Evolutionary conservation across 2,113 vertebrate genomes (phyloP).

Genomic region (Sceloporus tristichus): DNA sequence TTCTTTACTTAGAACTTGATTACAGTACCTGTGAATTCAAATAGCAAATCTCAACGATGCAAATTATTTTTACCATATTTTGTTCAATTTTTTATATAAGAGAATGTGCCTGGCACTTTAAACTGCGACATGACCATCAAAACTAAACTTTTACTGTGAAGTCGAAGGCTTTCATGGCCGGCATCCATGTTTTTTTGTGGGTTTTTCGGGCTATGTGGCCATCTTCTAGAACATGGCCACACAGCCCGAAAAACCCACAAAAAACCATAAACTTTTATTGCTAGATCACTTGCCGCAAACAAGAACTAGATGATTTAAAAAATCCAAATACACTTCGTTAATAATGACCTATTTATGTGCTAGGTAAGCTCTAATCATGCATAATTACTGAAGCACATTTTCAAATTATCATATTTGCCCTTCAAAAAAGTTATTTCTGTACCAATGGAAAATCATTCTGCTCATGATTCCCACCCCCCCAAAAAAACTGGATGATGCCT

Average conservation of each 20-base stretch:
- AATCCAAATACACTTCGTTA: too few relatives aligned
- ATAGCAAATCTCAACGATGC: neutral
- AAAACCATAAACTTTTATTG: neutral
- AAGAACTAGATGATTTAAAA: neutral
- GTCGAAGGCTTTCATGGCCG: too few relatives aligned
- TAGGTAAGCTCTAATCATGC: neutral
- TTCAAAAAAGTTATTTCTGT: neutral
- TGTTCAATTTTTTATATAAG: neutral
- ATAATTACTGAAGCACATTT: neutral
- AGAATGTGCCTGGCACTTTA: neutral
- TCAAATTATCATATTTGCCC: neutral
- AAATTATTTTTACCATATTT: neutral
- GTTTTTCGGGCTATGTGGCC: too few relatives aligned
- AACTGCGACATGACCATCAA: neutral
- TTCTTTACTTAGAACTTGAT: conserved; percentile 98
- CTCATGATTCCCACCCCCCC: neutral
- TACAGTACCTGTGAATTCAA: conserved; percentile 89
- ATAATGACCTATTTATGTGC: neutral
- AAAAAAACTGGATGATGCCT: too few relatives aligned
- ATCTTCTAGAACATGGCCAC: too few relatives aligned
- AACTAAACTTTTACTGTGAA: neutral
- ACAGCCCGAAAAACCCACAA: too few relatives aligned
- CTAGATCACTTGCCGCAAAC: neutral
- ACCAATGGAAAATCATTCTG: neutral
- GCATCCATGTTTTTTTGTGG: too few relatives aligned